phyloP scores from a whole-genome alignment of 2,797 vertebrate species.

The Hozukius guyotensis region DNA sequence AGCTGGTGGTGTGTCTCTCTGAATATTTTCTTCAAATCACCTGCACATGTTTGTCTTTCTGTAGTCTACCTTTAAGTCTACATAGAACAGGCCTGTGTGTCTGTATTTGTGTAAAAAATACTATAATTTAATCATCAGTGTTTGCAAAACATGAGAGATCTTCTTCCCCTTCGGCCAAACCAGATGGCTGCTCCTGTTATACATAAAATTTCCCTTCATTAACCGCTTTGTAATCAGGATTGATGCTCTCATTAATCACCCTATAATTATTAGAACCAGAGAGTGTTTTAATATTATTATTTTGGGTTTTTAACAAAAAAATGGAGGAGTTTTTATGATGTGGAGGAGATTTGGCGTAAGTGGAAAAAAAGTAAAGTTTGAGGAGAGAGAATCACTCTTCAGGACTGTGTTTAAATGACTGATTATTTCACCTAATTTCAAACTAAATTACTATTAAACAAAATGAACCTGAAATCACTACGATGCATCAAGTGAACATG shows the following conservation, averaged over 20 bases:
- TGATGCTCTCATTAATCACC: slow-evolving; percentile 37
- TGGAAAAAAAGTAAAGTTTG: neutral
- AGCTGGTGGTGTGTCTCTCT: slow-evolving; percentile 20
- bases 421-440: neutral
- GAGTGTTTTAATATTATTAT: neutral
- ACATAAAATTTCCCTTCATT: slow-evolving; percentile 32
- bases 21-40: neutral
- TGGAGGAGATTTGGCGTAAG: neutral
- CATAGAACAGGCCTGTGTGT: neutral
- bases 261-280: slow-evolving; percentile 8
- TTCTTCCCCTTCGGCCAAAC: neutral
- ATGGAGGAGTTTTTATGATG: neutral
- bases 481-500: neutral
- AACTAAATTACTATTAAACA: neutral
- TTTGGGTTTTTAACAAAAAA: neutral
- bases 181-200: slow-evolving; percentile 24
- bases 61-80: neutral
- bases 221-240: slow-evolving; percentile 22
- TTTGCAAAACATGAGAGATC: slow-evolving; percentile 1
- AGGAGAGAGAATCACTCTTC: neutral
- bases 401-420: neutral
- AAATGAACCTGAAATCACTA: neutral
- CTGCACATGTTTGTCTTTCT: neutral
- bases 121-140: neutral
- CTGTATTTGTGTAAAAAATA: slow-evolving; percentile 7